Conservation (phyloP, 2,113 vertebrate species). For the Camelus dromedarius region DNA sequence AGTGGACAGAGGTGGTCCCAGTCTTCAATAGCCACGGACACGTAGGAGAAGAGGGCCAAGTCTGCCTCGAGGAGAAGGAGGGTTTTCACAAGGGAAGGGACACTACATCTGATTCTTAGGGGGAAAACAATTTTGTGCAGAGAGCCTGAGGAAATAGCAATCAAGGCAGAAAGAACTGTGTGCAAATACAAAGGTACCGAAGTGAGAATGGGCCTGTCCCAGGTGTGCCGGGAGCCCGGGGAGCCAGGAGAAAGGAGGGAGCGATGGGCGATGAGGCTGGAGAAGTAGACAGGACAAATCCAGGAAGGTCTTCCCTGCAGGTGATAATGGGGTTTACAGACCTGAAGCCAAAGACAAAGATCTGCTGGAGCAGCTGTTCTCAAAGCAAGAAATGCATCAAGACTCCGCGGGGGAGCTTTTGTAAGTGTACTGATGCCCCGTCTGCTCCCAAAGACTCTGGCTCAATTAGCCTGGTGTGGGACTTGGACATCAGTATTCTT, state of each 20-base stretch:
- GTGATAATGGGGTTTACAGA: not conserved
- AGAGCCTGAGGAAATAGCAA: not conserved
- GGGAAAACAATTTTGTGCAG: not conserved
- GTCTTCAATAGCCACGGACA: not conserved
- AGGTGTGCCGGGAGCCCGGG: no score
- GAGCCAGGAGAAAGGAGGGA: not conserved
- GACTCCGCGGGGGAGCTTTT: not conserved
- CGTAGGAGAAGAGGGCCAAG: not conserved
- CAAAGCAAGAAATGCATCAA: not conserved
- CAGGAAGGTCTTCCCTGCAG: not conserved
- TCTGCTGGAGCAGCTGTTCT: not conserved
- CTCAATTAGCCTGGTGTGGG: not conserved
- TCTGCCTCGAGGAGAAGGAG: not conserved
- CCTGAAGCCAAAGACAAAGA: not conserved
- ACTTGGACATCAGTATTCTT: not conserved
- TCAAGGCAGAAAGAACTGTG: not conserved
- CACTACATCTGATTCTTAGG: not conserved
- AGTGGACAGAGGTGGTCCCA: fast-evolving
- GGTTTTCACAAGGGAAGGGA: not conserved
- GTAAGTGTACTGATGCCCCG: not conserved
- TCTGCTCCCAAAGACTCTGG: not conserved
- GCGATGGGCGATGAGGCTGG: not conserved
- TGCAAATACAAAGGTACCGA: not conserved
- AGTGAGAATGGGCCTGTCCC: fast-evolving
- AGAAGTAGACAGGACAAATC: not conserved